These are phyloP conservation scores for Gymnopithys bicolor DNA, from an alignment of 2,797 vertebrate genomes.

Conservation along the genomic window DNA sequence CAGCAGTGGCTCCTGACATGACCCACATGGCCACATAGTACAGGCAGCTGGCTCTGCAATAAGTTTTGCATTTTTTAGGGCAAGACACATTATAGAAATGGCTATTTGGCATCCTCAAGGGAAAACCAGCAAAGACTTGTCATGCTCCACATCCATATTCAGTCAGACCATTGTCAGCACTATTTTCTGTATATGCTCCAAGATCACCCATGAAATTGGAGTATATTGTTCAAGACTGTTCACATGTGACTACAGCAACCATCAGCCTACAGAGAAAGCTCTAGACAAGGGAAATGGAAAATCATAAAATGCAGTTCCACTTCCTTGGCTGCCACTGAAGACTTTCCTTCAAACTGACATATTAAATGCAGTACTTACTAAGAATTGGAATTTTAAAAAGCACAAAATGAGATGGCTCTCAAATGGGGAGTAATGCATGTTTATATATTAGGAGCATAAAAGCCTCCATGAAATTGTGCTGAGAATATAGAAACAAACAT, in stretches of 20 bases:
- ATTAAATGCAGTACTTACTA: background rate
- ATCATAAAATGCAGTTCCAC: background rate
- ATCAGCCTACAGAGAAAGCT: background rate
- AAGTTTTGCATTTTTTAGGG: background rate
- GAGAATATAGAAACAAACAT: background rate
- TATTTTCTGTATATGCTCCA: background rate
- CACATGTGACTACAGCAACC: background rate
- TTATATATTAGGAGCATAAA: background rate
- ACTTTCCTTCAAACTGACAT: background rate
- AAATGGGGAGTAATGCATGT: background rate
- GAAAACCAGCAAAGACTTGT: background rate
- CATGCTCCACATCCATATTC: background rate
- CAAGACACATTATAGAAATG: background rate
- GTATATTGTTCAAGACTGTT: background rate
- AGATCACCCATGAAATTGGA: background rate
- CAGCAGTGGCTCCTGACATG: background rate
- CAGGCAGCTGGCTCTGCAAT: background rate
- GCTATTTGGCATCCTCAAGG: background rate
- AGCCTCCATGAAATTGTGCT: background rate
- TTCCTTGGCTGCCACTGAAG: background rate
- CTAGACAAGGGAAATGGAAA: background rate
- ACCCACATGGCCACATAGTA: background rate
- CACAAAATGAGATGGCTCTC: background rate
- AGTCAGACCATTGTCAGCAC: background rate
- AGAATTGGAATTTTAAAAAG: background rate